Base-by-base conservation (phyloP, 30 jellyfish, hydroid and myxozoan species). In the Aurelia aurita complex sp. Pacific region DNA sequence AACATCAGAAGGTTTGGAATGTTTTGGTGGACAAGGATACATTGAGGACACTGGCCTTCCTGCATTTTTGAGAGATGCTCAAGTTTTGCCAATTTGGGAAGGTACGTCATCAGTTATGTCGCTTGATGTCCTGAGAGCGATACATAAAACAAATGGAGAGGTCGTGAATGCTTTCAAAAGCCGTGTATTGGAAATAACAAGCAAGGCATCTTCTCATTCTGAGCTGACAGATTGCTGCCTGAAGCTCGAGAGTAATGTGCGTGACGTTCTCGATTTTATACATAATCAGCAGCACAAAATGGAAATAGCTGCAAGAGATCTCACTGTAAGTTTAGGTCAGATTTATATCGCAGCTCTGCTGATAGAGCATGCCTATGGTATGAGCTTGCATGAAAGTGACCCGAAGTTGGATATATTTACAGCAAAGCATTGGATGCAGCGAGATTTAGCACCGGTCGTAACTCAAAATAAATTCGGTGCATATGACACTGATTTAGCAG, bases 21-120 rank as follows among this genome's bases (percentile, higher is more conserved):
- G 98, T 76, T 88, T 88, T 75, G 98, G 98, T 61, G 98, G 98
- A 63, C 98, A 87, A 81, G 98, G 98, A 8, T 94, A 88, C 83
- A 75, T 94, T 51, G 98, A 94, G 63, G 98, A 94, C 67, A 94
- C 98, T 2, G 98, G 98, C 12, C 85, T 94, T 40, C 98, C 98
- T 16, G 96, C 88, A 3, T 88, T 82, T 59, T 73, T 94, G 54
- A 73, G 98, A 46, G 98, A 94, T 72, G 96, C 98, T 7, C 98
- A 94, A 79, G 98, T 92, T 77, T 69, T 92, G 71, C 89, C 96
- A 36, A 94, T 94, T 17, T 94, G 98, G 97, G 97, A 94, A 80
- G 97, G 98, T 0, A 94, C 97, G 2, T 81, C 97, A 29, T 82
- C 87, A 38, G 94, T 94, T 35, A 69, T 94, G 82, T 82, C 96